A percentile compares a stretch with the other conserved stretches of the same genome.
Conservation (phyloP, 92 coral and sea anemone genomes). For the Phymanthus crucifer region DNA sequence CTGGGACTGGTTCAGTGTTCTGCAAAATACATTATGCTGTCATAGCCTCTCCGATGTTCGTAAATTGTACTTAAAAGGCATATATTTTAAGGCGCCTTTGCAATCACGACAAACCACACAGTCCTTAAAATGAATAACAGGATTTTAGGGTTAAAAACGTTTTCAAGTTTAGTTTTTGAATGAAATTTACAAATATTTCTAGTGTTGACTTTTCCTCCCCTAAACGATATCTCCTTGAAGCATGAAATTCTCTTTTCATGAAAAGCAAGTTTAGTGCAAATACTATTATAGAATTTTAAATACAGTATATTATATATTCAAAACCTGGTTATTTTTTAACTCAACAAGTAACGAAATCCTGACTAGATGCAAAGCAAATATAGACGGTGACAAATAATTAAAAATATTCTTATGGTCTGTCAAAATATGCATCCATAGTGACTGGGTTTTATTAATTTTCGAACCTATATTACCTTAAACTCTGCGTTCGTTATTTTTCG, state of each 20-base stretch:
- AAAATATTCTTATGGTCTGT: slow-evolving; percentile 8
- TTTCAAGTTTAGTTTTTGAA: too few relatives aligned
- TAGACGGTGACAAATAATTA: not conserved
- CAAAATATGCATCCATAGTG: not conserved
- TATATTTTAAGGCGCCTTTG: not conserved
- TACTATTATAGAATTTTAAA: not conserved
- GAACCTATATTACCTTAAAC: not conserved
- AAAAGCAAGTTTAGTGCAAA: not conserved
- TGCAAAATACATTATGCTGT: slow-evolving; percentile 3
- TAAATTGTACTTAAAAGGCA: not conserved
- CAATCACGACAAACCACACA: not conserved
- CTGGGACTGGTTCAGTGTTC: not conserved
- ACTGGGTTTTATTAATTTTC: not conserved
- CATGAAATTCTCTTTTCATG: not conserved
- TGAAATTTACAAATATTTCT: too few relatives aligned
- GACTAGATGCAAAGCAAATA: slow-evolving; percentile 10
- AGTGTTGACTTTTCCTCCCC: too few relatives aligned
- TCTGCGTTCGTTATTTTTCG: not conserved
- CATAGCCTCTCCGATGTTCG: not conserved
- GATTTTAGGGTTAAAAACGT: not conserved
- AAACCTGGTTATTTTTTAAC: not conserved
- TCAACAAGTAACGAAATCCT: not conserved
- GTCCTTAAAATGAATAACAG: not conserved
- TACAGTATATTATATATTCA: not conserved
- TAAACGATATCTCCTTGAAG: too few relatives aligned